Evolutionary conservation across 2,797 vertebrate species (phyloP).

Genomic region (Sitta carolinensis): DNA sequence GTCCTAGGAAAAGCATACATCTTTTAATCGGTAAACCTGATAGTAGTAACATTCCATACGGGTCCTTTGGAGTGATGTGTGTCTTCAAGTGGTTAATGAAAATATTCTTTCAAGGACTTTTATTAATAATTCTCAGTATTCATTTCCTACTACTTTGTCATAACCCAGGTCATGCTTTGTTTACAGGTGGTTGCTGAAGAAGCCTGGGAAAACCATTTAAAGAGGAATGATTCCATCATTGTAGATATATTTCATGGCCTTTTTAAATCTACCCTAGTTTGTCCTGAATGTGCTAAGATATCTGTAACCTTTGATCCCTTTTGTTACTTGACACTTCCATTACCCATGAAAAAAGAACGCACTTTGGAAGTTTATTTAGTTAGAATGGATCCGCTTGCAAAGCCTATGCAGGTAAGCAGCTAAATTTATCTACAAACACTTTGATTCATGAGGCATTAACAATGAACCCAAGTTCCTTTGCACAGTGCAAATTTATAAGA

Average conservation of each 20-base stretch:
- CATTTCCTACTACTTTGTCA: not conserved
- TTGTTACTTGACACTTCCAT: conserved; percentile 97
- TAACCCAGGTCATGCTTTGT: conserved; percentile 29
- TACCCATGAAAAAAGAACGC: conserved; percentile 98
- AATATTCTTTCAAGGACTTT: not conserved
- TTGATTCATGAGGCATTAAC: not conserved
- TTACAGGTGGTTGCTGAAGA: conserved; percentile 95
- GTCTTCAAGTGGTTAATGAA: not conserved
- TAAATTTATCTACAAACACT: not conserved
- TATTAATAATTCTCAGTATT: not conserved
- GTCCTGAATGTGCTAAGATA: conserved; percentile 93
- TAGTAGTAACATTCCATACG: not conserved
- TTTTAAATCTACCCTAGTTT: conserved; percentile 98
- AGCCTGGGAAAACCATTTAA: conserved; percentile 98
- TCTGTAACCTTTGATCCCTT: conserved; percentile 99
- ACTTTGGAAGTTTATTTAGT: conserved; percentile 95
- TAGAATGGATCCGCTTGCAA: conserved; percentile 89
- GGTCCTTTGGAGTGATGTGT: not conserved
- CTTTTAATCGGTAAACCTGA: not conserved
- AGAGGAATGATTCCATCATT: conserved; percentile 98
- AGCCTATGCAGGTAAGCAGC: conserved; percentile 90
- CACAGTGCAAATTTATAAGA: not conserved
- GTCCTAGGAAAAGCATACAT: not conserved
- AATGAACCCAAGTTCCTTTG: not conserved
- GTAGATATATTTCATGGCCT: conserved; percentile 99